These are phyloP conservation scores for Semotilus atromaculatus DNA, from an alignment of 2,797 vertebrate genomes.

Conservation along the genomic window DNA sequence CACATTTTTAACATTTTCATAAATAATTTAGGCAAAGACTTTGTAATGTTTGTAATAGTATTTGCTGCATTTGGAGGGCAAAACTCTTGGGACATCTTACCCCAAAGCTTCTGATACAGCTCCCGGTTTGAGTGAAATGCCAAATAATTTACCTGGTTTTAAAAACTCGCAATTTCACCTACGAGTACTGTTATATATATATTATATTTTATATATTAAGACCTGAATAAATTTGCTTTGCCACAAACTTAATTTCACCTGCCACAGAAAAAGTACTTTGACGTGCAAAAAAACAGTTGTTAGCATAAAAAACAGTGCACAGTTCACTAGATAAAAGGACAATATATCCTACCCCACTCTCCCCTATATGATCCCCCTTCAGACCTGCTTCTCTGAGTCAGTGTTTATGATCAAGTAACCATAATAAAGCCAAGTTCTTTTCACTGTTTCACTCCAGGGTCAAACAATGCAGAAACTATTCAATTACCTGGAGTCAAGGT, in stretches of 20 bases:
- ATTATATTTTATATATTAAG: background rate
- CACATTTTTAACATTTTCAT: background rate
- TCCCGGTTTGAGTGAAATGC: too few species aligned
- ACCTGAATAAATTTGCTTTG: background rate
- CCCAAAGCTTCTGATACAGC: background rate
- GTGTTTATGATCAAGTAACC: background rate
- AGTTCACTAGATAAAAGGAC: background rate
- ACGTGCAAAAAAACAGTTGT: background rate
- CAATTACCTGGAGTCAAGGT: conserved; percentile 32
- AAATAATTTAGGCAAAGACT: background rate
- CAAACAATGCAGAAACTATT: conserved; percentile 28
- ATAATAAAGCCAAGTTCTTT: background rate
- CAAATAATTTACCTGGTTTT: background rate
- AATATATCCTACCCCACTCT: background rate
- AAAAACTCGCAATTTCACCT: background rate
- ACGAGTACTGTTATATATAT: background rate
- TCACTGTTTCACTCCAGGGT: conserved; percentile 5
- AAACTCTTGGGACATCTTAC: background rate
- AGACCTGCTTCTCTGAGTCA: background rate
- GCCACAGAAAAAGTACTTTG: background rate
- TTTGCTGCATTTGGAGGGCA: background rate
- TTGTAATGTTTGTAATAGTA: background rate
- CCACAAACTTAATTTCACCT: background rate
- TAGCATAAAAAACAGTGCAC: background rate
- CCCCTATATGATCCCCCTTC: background rate